Conservation (phyloP, 2,888 invertebrate species). For the Macroteleia sp. region DNA sequence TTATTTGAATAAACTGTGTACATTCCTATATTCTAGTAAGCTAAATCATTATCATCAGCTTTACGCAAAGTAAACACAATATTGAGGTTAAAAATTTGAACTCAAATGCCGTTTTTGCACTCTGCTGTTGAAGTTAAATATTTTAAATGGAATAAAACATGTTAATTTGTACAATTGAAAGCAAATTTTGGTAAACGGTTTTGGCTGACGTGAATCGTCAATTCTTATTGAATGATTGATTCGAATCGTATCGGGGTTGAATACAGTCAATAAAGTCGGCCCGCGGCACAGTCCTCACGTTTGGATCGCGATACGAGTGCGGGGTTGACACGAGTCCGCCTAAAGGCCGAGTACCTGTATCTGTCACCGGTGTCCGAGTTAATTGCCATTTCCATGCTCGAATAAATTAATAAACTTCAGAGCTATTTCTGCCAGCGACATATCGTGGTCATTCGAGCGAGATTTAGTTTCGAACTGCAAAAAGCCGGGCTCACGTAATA, state of each 20-base stretch:
- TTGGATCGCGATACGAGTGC: constrained; percentile 61
- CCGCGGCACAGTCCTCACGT: constrained; percentile 53
- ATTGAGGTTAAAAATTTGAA: too few relatives aligned
- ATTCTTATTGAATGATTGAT: constrained; percentile 53
- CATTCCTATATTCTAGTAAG: too few relatives aligned
- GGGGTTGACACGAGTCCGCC: constrained; percentile 74
- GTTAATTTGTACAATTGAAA: too few relatives aligned
- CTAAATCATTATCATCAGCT: too few relatives aligned
- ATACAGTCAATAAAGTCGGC: constrained; percentile 27
- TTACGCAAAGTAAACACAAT: too few relatives aligned
- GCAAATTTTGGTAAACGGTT: too few relatives aligned
- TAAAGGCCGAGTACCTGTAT: constrained; percentile 78
- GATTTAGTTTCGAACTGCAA: constrained; percentile 61
- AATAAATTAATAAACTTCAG: constrained; percentile 83
- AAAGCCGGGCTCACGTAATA: constrained; percentile 62
- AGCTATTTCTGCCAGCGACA: constrained; percentile 74
- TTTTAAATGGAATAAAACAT: too few relatives aligned
- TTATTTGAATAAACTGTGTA: too few relatives aligned
- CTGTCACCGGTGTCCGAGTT: constrained; percentile 82
- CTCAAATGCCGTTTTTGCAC: too few relatives aligned
- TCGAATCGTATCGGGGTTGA: constrained; percentile 20
- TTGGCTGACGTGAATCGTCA: constrained; percentile 5
- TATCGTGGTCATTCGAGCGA: constrained; percentile 63
- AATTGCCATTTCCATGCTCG: constrained; percentile 83
- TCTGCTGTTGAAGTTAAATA: too few relatives aligned